Base-by-base conservation (phyloP, 2,113 vertebrate genomes). In the Pipra filicauda region DNA sequence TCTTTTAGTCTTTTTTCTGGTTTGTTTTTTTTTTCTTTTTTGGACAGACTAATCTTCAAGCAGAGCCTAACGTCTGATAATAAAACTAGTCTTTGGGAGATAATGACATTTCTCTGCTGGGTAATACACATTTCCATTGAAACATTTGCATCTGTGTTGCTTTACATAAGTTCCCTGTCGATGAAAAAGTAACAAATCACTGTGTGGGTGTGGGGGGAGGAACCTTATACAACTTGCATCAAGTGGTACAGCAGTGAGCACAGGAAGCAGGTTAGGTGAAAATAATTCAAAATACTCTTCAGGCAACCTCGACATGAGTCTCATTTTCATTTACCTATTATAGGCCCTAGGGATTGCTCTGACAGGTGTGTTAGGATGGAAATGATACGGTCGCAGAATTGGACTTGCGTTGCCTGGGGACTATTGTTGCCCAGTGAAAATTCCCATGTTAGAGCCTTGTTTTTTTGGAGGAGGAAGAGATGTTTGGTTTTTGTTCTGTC, bases 151-250 rank as follows among this genome's bases (percentile, higher is more conserved):
- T 59, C 46, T 65, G 7, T 66, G 43, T 48, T 91, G 46, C 27
- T 92, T 92, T 58, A 46, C 26, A 2, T 51, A 31, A 66, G 30
- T 76, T 85, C 48, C 77, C 2, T 78, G 41, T 39, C 23, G 59
- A 0, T 49, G 61, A 46, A 82, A 85, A 64, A 21, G 33, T 49
- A 39, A 49, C 12, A 58, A 59, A 52, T 78, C 33, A 6, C 30
- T 48, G 24, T 85, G 43, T 71, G 71, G 9, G 21, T 86, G 23
- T 28, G 5, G 11, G 28, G 9, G 11, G 41, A 55, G 37, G 41
- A 69, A 11, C 33, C 2, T 0, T 24, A 1, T 23, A 5, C 17
- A 35, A 12, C 7, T 33, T 59, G 15, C 0, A 3, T 12, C 43
- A 48, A 23, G 39, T 3, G 2, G 43, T 71, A 43, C 27, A 28